phyloP scores from a whole-genome alignment of 1,140 invertebrate genomes.

The Drosophila albomicans region DNA sequence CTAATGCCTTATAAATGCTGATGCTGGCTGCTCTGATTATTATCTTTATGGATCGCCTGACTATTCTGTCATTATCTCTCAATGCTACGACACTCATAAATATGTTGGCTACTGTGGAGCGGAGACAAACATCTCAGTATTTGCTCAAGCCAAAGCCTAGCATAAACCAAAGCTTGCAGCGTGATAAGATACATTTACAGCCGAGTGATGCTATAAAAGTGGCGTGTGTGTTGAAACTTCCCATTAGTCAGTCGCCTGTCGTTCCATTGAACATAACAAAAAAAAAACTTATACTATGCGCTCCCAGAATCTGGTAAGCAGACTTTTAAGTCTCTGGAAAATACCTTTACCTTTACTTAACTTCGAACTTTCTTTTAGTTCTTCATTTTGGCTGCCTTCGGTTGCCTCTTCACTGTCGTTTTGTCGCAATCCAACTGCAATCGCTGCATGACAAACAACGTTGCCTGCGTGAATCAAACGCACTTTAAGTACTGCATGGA shows the following conservation, averaged over 20 bases:
- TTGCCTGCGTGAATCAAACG: constrained; percentile 57
- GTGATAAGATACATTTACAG: neutral
- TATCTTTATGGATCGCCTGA: constrained; percentile 60
- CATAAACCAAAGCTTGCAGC: constrained; percentile 48
- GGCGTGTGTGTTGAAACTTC: neutral
- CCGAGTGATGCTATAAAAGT: constrained; percentile 58
- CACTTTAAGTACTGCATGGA: constrained; percentile 53
- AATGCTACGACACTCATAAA: constrained; percentile 60
- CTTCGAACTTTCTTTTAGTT: constrained; percentile 26
- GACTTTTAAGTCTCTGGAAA: neutral
- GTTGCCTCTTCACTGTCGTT: constrained; percentile 13
- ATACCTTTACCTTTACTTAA: too few relatives aligned
- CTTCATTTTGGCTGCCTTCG: constrained; percentile 16
- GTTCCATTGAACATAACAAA: constrained; percentile 15
- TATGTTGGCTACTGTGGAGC: constrained; percentile 35
- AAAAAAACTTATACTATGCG: constrained; percentile 40
- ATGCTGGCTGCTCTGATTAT: constrained; percentile 8
- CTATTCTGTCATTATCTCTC: constrained; percentile 50
- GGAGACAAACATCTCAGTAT: constrained; percentile 17
- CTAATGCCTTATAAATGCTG: constrained; percentile 62
- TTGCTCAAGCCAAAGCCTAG: constrained; percentile 20
- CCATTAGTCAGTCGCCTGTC: constrained; percentile 47
- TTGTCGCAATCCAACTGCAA: constrained; percentile 13
- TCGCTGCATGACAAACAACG: constrained; percentile 45
- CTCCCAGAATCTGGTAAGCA: constrained; percentile 59